phyloP scores from a whole-genome alignment of 2,888 invertebrate genomes.

The Lithosia quadra region DNA sequence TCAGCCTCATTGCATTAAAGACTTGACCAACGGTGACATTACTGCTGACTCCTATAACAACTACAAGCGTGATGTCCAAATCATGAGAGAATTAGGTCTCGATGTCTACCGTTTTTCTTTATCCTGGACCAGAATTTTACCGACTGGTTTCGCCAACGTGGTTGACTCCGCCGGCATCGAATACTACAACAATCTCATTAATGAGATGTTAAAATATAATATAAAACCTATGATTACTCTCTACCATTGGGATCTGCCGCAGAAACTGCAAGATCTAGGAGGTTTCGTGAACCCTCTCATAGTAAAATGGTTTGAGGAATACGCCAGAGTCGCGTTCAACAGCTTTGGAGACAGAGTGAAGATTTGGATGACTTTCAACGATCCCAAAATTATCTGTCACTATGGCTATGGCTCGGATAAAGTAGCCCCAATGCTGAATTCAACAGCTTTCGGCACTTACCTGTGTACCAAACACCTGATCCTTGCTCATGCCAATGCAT shows the following conservation, averaged over 20 bases:
- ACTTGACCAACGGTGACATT: slow-evolving; percentile 83
- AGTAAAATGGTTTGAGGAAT: slow-evolving; percentile 78
- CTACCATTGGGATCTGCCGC: slow-evolving; percentile 85
- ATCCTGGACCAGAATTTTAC: slow-evolving; percentile 88
- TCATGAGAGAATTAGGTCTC: slow-evolving; percentile 75
- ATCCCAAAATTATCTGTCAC: slow-evolving; percentile 74
- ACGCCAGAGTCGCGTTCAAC: slow-evolving; percentile 74
- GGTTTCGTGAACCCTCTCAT: slow-evolving; percentile 79
- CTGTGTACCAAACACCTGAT: slow-evolving; percentile 79
- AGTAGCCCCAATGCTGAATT: slow-evolving; percentile 67
- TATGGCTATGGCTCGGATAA: slow-evolving; percentile 73
- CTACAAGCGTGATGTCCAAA: slow-evolving; percentile 83
- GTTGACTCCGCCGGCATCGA: slow-evolving; percentile 87
- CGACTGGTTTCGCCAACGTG: slow-evolving; percentile 81
- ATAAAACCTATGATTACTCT: slow-evolving; percentile 87
- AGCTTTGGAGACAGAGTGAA: slow-evolving; percentile 82
- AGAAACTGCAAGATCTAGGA: slow-evolving; percentile 83
- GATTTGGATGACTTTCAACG: slow-evolving; percentile 87
- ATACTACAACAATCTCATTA: slow-evolving; percentile 89
- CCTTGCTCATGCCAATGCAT: slow-evolving; percentile 84
- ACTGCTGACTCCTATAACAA: slow-evolving; percentile 87
- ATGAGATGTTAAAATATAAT: slow-evolving; percentile 86
- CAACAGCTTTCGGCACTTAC: slow-evolving; percentile 79
- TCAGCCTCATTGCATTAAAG: slow-evolving; percentile 52
- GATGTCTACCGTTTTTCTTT: slow-evolving; percentile 85